Evolutionary conservation across 1,140 invertebrate species (phyloP), one percentile per base, ranked within the genome.

Genomic region (Lerema accius): DNA sequence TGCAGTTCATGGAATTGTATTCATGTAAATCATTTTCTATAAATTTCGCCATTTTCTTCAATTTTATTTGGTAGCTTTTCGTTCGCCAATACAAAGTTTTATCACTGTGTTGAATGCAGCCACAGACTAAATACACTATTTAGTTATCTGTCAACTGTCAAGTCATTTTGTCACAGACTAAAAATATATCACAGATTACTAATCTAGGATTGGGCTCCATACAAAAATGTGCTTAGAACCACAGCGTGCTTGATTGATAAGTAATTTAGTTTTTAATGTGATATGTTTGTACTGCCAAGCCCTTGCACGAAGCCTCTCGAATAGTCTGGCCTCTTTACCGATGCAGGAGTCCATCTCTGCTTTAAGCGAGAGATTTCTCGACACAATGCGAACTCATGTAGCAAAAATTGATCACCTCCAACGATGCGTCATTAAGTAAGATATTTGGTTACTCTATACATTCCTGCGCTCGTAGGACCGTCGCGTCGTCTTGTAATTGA

Each of bases 141-240:
- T 23, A 23, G n/a, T n/a, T n/a, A n/a, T n/a, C n/a, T n/a, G n/a
- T n/a, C n/a, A n/a, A n/a, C n/a, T n/a, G n/a, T n/a, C n/a, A n/a
- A n/a, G n/a, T n/a, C n/a, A n/a, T n/a, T n/a, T n/a, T n/a, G n/a
- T n/a, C n/a, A 23, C 19, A 23, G 19, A 23, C 19, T 3, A 23
- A 23, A 23, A 23, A 23, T n/a, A n/a, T n/a, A n/a, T n/a, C n/a
- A n/a, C n/a, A n/a, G n/a, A n/a, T n/a, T n/a, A n/a, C n/a, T n/a
- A n/a, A n/a, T 64, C 61, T 55, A 68, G 2, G 48, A 60, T 46
- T 67, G 39, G 9, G 42, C 56, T 11, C 62, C 56, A 23, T 69
- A 69, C 56, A 69, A 49, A 32, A 69, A 58, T 28, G 37, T 65
- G 23, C 42, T 60, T 4, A 60, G 14, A 15, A 64, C 10, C n/a